Evolutionary conservation across 2,797 vertebrate species (phyloP), one percentile per base, ranked within the genome.

Genomic region (Acanthurus lineatus): DNA sequence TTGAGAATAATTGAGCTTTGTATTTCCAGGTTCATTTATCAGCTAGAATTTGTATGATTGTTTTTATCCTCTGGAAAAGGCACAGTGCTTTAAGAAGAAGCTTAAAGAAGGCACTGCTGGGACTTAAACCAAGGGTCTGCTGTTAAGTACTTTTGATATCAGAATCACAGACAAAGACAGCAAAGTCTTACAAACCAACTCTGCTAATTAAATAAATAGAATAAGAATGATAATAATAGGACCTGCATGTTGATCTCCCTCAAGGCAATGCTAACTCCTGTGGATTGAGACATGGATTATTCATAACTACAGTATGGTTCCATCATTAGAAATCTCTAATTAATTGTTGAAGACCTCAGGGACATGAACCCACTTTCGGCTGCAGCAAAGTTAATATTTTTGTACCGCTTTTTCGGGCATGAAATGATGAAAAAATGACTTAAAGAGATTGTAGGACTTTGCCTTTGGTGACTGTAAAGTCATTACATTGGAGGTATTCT

Each of bases 261-360:
- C 11, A 35, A 65, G 71, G 83, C 77, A 81, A 65, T 58, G 75
- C 72, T 76, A 82, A 82, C 84, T 87, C 83, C 82, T 88, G 85
- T 52, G 62, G 78, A 47, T 76, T 69, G 19, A 83, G 70, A 71
- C 74, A 84, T 88, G 77, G 83, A 87, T 93, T 93, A 93, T 94
- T 91, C 82, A 94, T 88, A 67, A 17, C 16, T 9, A 19, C 8
- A 86, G 67, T 56, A 9, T 78, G 54, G 67, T 61, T 85, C 72
- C 77, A 88, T 88, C 83, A 89, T 82, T 88, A 86, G 74, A 85
- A 90, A 88, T 83, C 79, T 91, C 83, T 86, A 81, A 93, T 91
- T 91, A 83, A 90, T 87, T 87, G 77, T 78, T 80, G 49, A 81
- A 78, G 63, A 66, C 69, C 76, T 82, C 25, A 12, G 4, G 72